Evolutionary conservation across 2,888 invertebrate species (phyloP).

Genomic region (Cephus rjabovi): DNA sequence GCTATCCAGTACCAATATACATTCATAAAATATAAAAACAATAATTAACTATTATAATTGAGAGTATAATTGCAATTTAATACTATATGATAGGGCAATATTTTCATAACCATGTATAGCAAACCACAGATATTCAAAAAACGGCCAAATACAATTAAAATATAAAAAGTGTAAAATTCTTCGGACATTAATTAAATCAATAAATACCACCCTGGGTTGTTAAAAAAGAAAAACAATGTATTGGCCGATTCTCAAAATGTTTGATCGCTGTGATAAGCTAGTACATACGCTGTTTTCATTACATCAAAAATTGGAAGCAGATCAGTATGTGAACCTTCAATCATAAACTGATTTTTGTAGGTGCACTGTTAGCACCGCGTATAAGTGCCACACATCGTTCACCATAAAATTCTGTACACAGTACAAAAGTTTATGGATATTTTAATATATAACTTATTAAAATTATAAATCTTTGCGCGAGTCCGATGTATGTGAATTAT

Average conservation of each 20-base stretch:
- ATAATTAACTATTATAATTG: constrained; percentile 25
- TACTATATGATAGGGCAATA: constrained; percentile 17
- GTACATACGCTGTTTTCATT: constrained; percentile 37
- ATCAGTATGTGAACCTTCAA: not conserved
- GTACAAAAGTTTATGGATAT: not conserved
- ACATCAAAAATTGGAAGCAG: constrained; percentile 35
- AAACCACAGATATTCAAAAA: constrained; percentile 52
- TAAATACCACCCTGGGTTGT: constrained; percentile 42
- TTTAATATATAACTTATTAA: not conserved
- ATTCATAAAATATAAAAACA: constrained; percentile 35
- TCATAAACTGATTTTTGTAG: not conserved
- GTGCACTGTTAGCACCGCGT: not conserved
- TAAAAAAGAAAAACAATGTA: constrained; percentile 25
- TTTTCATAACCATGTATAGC: constrained; percentile 17
- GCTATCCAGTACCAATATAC: constrained; percentile 32
- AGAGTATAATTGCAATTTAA: constrained; percentile 14
- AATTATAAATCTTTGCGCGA: not conserved
- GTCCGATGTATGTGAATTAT: not conserved
- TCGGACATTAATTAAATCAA: constrained; percentile 29
- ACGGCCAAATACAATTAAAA: constrained; percentile 34
- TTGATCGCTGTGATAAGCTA: constrained; percentile 37
- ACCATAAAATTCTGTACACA: not conserved
- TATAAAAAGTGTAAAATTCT: constrained; percentile 24
- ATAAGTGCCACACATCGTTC: not conserved
- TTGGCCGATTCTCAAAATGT: constrained; percentile 48